A percentile compares a stretch with the other conserved stretches of the same genome.
Evolutionary conservation across 2,113 vertebrate species (phyloP).

Genomic region (Dolichallabes microphthalmus): DNA sequence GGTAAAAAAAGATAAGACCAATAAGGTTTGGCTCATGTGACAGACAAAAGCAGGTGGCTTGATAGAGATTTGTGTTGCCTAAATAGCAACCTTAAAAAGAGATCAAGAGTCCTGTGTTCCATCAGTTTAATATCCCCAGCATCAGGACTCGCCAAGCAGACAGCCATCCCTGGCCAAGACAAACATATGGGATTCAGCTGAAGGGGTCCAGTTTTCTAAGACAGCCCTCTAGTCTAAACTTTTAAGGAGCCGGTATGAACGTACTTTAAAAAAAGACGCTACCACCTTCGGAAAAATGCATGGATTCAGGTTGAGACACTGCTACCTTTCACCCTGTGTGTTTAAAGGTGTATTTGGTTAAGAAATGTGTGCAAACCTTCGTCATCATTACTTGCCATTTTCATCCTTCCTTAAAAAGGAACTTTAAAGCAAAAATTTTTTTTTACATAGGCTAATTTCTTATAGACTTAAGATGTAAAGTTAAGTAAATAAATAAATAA

Average conservation of each 20-base stretch:
- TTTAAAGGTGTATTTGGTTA: conserved; percentile 86
- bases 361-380: conserved; percentile 83
- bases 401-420: conserved; percentile 66
- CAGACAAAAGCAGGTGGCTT: conserved; percentile 79
- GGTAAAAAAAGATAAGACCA: background rate
- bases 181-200: conserved; percentile 85
- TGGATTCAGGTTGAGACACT: conserved; percentile 81
- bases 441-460: conserved; percentile 73
- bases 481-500: background rate
- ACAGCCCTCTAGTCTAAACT: conserved; percentile 87
- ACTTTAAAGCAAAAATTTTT: conserved; percentile 57
- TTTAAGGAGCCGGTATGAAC: conserved; percentile 85
- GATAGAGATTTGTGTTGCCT: conserved; percentile 65
- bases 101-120: conserved; percentile 90
- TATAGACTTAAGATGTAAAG: conserved; percentile 43
- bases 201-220: conserved; percentile 80
- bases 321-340: conserved; percentile 87
- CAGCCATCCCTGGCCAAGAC: conserved; percentile 82
- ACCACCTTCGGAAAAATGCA: conserved; percentile 73
- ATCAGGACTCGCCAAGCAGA: conserved; percentile 82
- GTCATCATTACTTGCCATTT: conserved; percentile 88
- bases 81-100: conserved; percentile 79
- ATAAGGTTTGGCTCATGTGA: conserved; percentile 13
- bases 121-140: conserved; percentile 82
- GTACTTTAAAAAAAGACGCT: conserved; percentile 75